These are phyloP conservation scores for Spodoptera frugiperda DNA, from an alignment of 1,140 invertebrate species.

Conservation along the genomic window DNA sequence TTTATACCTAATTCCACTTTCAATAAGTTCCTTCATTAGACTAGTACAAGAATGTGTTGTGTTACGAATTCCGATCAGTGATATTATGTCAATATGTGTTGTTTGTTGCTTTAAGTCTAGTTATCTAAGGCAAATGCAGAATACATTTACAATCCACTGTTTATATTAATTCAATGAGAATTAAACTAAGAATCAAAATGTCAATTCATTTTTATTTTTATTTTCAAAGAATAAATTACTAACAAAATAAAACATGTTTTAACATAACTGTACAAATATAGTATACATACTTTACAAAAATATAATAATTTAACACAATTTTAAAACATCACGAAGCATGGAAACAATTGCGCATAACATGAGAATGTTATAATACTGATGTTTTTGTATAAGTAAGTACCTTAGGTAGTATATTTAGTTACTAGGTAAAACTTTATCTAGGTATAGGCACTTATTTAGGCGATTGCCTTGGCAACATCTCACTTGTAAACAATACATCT, in stretches of 20 bases:
- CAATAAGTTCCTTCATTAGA: background rate
- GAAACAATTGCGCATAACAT: slow-evolving; percentile 33
- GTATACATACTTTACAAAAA: slow-evolving; percentile 15
- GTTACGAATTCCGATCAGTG: background rate
- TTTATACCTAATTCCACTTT: slow-evolving; percentile 7
- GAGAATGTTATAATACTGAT: slow-evolving; percentile 45
- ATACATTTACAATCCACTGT: no score
- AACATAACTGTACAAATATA: slow-evolving; percentile 31
- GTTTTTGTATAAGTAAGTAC: slow-evolving; percentile 28
- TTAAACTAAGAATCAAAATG: background rate
- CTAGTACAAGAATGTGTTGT: background rate
- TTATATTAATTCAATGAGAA: background rate
- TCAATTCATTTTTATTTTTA: slow-evolving; percentile 34
- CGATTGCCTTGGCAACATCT: slow-evolving; percentile 31
- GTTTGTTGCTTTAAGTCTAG: slow-evolving; percentile 1
- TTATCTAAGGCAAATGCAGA: background rate
- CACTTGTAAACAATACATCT: slow-evolving; percentile 14
- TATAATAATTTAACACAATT: slow-evolving; percentile 18
- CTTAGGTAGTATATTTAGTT: slow-evolving; percentile 15
- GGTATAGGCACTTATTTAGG: slow-evolving; percentile 32
- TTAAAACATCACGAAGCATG: slow-evolving; percentile 31
- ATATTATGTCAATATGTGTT: background rate
- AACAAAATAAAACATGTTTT: slow-evolving; percentile 43
- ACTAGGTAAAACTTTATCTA: slow-evolving; percentile 4
- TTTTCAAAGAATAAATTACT: slow-evolving; percentile 50